Evolutionary conservation across 2,888 invertebrate genomes (phyloP).

Genomic region (Drosophila putrida): DNA sequence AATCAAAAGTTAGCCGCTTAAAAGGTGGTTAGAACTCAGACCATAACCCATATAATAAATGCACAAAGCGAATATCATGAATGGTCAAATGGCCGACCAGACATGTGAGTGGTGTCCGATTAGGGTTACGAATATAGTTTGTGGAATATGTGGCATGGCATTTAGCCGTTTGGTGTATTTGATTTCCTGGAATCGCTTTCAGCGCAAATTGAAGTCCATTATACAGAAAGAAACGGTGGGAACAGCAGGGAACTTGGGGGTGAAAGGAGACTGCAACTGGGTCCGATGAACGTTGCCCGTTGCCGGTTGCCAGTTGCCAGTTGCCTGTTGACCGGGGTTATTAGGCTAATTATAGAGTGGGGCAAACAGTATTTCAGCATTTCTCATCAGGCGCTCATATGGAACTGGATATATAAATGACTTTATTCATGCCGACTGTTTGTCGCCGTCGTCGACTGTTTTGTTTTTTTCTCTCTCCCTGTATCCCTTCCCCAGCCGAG

Average conservation of each 20-base stretch:
- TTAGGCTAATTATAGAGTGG: slow-evolving; percentile 81
- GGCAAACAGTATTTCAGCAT: slow-evolving; percentile 58
- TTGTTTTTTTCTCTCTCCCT: not conserved
- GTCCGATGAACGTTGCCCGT: not conserved
- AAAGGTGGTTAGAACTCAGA: slow-evolving; percentile 46
- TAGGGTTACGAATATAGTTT: slow-evolving; percentile 11
- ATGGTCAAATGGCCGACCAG: slow-evolving; percentile 19
- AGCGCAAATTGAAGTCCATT: slow-evolving; percentile 82
- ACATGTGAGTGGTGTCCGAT: slow-evolving; percentile 14
- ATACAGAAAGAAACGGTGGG: slow-evolving; percentile 45
- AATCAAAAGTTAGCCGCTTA: slow-evolving; percentile 34
- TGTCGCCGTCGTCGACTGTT: slow-evolving; percentile 58
- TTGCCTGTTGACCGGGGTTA: slow-evolving; percentile 64
- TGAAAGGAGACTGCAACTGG: slow-evolving; percentile 36
- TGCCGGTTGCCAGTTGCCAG: slow-evolving; percentile 25
- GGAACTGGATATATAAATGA: slow-evolving; percentile 60
- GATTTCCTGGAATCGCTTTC: slow-evolving; percentile 82
- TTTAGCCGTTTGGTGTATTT: slow-evolving; percentile 79
- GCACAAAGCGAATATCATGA: slow-evolving; percentile 68
- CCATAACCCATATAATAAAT: slow-evolving; percentile 56
- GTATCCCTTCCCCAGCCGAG: slow-evolving; percentile 24
- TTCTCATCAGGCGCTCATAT: slow-evolving; percentile 63
- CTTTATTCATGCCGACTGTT: slow-evolving; percentile 81
- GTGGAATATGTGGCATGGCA: slow-evolving; percentile 76
- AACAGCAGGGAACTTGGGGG: not conserved